Percentiles rank a stretch among this genome's conserved stretches.
Evolutionary conservation across 2,113 vertebrate genomes (phyloP).

Genomic region (Atherinomorus stipes): DNA sequence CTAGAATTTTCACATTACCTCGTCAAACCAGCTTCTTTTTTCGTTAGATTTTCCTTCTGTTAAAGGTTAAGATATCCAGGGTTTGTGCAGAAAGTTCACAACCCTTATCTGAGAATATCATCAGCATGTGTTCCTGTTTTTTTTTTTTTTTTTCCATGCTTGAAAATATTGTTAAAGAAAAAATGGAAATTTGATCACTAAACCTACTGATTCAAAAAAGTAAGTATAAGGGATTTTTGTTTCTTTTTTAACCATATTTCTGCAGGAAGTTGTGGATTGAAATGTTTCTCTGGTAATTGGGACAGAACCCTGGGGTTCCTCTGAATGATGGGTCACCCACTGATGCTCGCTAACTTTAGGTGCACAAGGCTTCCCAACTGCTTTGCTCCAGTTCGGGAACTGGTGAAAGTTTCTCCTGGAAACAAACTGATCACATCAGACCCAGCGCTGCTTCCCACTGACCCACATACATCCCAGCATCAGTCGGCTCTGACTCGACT

Average conservation of each 20-base stretch:
- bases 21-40: too few relatives aligned
- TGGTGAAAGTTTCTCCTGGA: constrained; percentile 41
- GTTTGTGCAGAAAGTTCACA: too few relatives aligned
- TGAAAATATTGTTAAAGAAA: too few relatives aligned
- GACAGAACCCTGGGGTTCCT: constrained; percentile 40
- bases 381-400: constrained; percentile 54
- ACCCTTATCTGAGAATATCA: too few relatives aligned
- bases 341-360: constrained; percentile 15
- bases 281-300: constrained; percentile 38
- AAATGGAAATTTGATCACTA: neutral
- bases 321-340: constrained; percentile 15
- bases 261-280: constrained; percentile 19
- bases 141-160: too few relatives aligned
- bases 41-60: too few relatives aligned
- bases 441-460: constrained; percentile 27
- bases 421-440: constrained; percentile 25
- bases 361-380: constrained; percentile 35
- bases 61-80: too few relatives aligned
- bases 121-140: too few relatives aligned
- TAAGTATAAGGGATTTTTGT: neutral
- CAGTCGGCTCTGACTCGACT: constrained; percentile 7
- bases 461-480: constrained; percentile 48
- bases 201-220: neutral
- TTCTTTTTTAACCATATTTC: constrained; percentile 1
- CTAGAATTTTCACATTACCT: too few relatives aligned